Base-by-base conservation (phyloP, 1,140 invertebrate genomes). In the Chironomus striatipennis region DNA sequence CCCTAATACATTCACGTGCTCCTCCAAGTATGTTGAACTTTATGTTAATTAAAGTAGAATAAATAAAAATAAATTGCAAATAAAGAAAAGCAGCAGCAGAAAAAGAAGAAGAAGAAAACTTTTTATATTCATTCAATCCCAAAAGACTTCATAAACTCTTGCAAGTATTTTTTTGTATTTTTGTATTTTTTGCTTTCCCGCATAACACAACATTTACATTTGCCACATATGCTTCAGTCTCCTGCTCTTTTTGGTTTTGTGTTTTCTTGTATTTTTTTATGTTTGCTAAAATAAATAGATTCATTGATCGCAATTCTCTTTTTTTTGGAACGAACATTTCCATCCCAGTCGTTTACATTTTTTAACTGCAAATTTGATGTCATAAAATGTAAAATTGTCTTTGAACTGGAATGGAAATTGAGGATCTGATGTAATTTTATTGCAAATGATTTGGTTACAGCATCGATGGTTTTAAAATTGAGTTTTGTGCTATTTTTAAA, bases 171-270 rank as follows among this genome's bases (percentile, higher is more conserved):
- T 67, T 17, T 20, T n/a, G n/a, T 18, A 67, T n/a, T 18, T 70
- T 17, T 70, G 17, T 8, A 2, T 2, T 7, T 57, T 2, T 7
- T 57, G n/a, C 65, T 70, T 9, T 21, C 20, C 17, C 18, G n/a
- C 47, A 57, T 57, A n/a, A 57, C 12, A 57, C 12, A n/a, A 57
- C 47, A 57, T 57, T 57, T 57, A 57, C 65, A 70, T 70, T 57
- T 70, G 65, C 65, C 65, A 70, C 65, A 70, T 70, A 70, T 70
- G 65, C 18, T 70, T 70, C 18, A n/a, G 65, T 12, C 18, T 70
- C 18, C 47, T 57, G 1, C 15, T 47, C 43, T 47, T n/a, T 57
- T 4, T 57, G 47, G n/a, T n/a, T n/a, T 57, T 57, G 47, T n/a
- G 47, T 57, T n/a, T n/a, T 34, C 24, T 34, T 34, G 24, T 34